Evolutionary conservation across 2,888 invertebrate genomes (phyloP), one percentile per base, ranked within the genome.

Genomic region (Sicus ferrugineus): DNA sequence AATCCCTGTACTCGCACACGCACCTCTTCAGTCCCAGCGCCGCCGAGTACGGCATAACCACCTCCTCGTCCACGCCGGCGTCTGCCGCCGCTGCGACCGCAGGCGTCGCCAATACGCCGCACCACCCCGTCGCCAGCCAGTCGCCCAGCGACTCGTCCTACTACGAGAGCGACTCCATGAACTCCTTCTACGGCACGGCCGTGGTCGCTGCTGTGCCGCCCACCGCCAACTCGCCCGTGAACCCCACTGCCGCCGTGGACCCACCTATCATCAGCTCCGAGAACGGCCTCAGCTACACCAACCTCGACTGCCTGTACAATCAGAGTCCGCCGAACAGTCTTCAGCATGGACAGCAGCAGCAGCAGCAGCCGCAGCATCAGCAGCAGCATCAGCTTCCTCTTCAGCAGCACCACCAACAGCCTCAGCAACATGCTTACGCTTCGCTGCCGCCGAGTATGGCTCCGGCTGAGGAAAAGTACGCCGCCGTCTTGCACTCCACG

Each of bases 281-380:
- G 79, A 91, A 94, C 52, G 95, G 95, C 0, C 87, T 96, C 70
- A 94, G 95, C 83, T 96, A 96, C 83, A 95, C 95, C 0, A 95
- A 95, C 83, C 86, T 96, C 77, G 95, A 96, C 84, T 94, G 94
- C 78, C 78, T 88, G 52, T 88, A 88, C 56, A 88, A 89, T 70
- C 86, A 81, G 70, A 87, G 88, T 73, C 87, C 88, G 0, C 87
- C 88, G 50, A 71, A 73, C 62, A 87, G 87, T 1, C 87, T 88
- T 59, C 73, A 73, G n/a, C 68, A 70, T 19, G 70, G 69, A 46
- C 72, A 71, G 14, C 68, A 72, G 52, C 74, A 70, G 19, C 67
- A 73, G 67, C 75, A 78, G 73, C 74, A 75, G 48, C 76, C 77
- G 56, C 73, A 75, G 1, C 79, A 77, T 68, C 83, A 50, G 63